These are phyloP conservation scores for Sprattus sprattus DNA, from an alignment of 2,113 vertebrate species.

Conservation along the genomic window DNA sequence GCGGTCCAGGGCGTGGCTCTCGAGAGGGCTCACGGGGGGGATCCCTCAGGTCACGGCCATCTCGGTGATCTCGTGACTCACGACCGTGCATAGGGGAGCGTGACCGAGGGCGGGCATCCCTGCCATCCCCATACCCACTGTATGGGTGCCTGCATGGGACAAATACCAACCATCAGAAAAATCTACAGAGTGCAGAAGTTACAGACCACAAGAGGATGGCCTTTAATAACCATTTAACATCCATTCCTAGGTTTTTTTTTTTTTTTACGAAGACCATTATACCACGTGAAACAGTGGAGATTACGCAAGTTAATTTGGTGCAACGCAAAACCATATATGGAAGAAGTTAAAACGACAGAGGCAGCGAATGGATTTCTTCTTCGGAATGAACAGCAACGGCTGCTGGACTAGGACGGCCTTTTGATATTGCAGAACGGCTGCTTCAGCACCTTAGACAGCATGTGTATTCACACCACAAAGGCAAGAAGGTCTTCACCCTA, in stretches of 20 bases:
- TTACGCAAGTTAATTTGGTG: neutral
- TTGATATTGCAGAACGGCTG: neutral
- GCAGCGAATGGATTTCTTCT: neutral
- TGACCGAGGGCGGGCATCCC: conserved; percentile 68
- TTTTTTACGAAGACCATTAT: neutral
- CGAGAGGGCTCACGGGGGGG: conserved; percentile 46
- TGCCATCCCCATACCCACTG: conserved; percentile 63
- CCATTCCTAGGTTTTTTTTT: neutral
- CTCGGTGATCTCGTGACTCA: conserved; percentile 72
- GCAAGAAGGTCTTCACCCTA: neutral
- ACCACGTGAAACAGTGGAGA: neutral
- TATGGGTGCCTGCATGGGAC: conserved; percentile 58
- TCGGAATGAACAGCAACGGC: neutral
- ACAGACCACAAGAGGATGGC: neutral
- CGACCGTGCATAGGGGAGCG: conserved; percentile 76
- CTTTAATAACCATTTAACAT: neutral
- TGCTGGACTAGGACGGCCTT: neutral
- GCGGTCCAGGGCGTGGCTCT: conserved; percentile 67
- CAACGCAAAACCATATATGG: neutral
- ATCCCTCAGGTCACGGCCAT: conserved; percentile 75
- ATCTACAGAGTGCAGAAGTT: neutral
- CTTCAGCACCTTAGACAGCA: neutral
- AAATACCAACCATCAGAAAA: conserved; percentile 30
- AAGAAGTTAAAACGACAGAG: neutral
- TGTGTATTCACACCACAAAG: neutral